phyloP scores from a whole-genome alignment of 2,113 vertebrate species.

The Holacanthus passer region DNA sequence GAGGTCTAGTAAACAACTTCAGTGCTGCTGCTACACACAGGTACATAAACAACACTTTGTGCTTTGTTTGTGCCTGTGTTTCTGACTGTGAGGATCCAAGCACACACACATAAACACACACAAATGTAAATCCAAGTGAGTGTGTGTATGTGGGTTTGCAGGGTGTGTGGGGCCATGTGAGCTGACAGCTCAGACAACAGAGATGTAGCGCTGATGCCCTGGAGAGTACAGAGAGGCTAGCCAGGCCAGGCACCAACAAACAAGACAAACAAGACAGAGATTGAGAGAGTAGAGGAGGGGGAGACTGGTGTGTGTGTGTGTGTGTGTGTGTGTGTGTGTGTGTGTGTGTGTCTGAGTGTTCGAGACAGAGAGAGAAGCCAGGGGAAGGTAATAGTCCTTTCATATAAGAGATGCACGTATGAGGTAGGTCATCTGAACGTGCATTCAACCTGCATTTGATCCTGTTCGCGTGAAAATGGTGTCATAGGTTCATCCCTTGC shows the following conservation, averaged over 20 bases:
- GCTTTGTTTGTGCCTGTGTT: constrained; percentile 28
- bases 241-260: constrained; percentile 75
- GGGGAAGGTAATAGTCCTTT: constrained; percentile 41
- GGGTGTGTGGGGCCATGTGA: constrained; percentile 56
- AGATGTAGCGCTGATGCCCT: constrained; percentile 68
- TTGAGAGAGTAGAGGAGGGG: constrained; percentile 34
- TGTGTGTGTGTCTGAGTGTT: constrained; percentile 17
- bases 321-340: constrained; percentile 26
- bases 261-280: constrained; percentile 80
- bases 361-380: constrained; percentile 1
- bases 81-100: constrained; percentile 20
- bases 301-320: neutral
- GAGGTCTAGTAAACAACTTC: constrained; percentile 38
- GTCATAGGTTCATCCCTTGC: constrained; percentile 21
- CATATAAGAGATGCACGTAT: constrained; percentile 13
- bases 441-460: constrained; percentile 18
- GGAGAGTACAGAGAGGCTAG: constrained; percentile 66
- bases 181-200: constrained; percentile 79
- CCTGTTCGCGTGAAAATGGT: constrained; percentile 33
- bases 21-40: neutral
- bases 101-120: constrained; percentile 34
- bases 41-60: constrained; percentile 25
- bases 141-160: constrained; percentile 35
- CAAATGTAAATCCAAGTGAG: constrained; percentile 46
- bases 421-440: constrained; percentile 47